A percentile compares a stretch with the other conserved stretches of the same genome.
Conservation (phyloP, 2,113 vertebrate genomes). For the Oriolus oriolus region DNA sequence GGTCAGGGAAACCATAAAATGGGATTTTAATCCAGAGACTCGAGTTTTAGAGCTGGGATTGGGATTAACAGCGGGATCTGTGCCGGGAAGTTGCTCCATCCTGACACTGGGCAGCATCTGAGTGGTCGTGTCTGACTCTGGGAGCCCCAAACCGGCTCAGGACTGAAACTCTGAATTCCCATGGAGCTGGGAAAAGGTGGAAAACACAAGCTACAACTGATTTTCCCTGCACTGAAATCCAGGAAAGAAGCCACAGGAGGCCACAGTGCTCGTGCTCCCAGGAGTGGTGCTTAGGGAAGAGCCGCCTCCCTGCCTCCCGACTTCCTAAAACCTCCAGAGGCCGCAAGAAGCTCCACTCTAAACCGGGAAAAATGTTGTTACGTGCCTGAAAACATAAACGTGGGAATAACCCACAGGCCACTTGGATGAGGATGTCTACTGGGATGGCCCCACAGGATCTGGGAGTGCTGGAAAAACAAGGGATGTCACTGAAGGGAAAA, state of each 20-base stretch:
- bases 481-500: background rate
- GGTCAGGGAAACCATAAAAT: fast-evolving
- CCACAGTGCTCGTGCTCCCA: fast-evolving
- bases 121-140: fast-evolving
- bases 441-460: fast-evolving
- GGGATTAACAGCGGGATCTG: fast-evolving
- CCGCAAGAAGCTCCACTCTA: background rate
- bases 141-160: background rate
- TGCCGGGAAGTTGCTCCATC: background rate
- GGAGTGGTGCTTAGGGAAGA: background rate
- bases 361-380: fast-evolving
- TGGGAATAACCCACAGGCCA: background rate
- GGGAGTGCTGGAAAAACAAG: background rate
- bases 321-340: background rate
- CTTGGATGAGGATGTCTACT: fast-evolving
- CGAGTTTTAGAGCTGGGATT: too few species aligned
- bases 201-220: fast-evolving
- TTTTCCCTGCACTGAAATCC: background rate
- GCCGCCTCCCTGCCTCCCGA: fast-evolving
- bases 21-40: background rate
- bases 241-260: background rate
- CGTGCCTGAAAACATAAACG: fast-evolving
- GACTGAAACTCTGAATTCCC: background rate
- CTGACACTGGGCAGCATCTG: fast-evolving
- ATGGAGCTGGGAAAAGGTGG: background rate